Percentiles rank a stretch among this genome's conserved stretches.
phyloP scores from a whole-genome alignment of 1,140 invertebrate species.

The Samia ricini region DNA sequence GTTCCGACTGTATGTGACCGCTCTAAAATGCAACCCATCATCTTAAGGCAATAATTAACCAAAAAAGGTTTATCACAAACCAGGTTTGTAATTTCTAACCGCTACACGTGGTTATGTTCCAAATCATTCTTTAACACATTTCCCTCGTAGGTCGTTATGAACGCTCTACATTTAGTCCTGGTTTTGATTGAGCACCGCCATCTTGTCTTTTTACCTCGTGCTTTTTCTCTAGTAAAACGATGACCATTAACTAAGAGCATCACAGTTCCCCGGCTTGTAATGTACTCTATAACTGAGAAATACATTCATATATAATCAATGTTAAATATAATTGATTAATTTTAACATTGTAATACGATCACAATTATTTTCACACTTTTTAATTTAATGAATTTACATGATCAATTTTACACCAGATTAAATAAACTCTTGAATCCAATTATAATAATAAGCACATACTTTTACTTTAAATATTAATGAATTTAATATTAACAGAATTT shows the following conservation, averaged over 20 bases:
- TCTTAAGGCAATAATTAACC: background rate
- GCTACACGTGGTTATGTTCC: constrained; percentile 21
- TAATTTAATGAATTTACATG: too few relatives aligned
- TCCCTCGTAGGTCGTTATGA: constrained; percentile 29
- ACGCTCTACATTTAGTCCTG: constrained; percentile 34
- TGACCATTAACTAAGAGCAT: constrained; percentile 34
- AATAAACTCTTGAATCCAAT: too few relatives aligned
- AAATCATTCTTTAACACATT: constrained; percentile 18
- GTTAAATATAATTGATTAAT: background rate
- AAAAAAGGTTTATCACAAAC: background rate
- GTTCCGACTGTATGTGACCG: too few relatives aligned
- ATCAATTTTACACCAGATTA: too few relatives aligned
- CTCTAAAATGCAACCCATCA: background rate
- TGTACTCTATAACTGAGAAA: constrained; percentile 24
- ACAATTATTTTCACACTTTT: too few relatives aligned
- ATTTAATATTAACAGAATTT: too few relatives aligned
- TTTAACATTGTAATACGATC: too few relatives aligned
- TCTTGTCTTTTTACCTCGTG: constrained; percentile 18
- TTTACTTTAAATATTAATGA: too few relatives aligned
- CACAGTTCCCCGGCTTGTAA: constrained; percentile 30
- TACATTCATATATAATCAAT: background rate
- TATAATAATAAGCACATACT: too few relatives aligned
- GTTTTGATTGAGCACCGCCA: constrained; percentile 38
- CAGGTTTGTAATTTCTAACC: background rate
- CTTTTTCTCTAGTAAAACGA: constrained; percentile 32